These are phyloP conservation scores for Turdus rufiventris DNA, from an alignment of 2,113 vertebrate species.

Conservation along the genomic window DNA sequence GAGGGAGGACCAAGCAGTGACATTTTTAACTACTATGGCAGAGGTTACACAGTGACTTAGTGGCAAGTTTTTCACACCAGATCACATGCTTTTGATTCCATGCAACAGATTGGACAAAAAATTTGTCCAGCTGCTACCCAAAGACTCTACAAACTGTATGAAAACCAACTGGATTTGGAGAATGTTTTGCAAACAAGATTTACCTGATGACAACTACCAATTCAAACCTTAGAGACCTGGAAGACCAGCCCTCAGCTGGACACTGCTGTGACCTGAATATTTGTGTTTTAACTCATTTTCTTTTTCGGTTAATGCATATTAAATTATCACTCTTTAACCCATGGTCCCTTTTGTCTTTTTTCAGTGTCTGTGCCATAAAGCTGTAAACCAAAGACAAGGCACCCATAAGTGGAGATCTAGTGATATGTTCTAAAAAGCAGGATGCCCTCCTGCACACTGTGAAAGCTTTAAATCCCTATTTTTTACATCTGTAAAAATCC, in stretches of 20 bases:
- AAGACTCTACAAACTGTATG: not conserved
- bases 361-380: not conserved
- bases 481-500: not conserved
- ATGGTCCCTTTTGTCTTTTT: not conserved
- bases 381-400: not conserved
- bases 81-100: not conserved
- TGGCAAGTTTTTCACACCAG: not conserved
- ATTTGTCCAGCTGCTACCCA: not conserved
- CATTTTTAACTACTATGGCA: not conserved
- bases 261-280: not conserved
- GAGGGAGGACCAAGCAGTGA: too few species aligned
- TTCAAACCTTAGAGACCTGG: not conserved
- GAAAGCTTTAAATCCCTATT: not conserved
- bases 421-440: rapidly evolving
- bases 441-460: not conserved
- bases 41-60: not conserved
- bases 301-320: not conserved
- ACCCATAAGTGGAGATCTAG: not conserved
- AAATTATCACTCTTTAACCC: not conserved
- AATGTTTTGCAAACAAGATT: not conserved
- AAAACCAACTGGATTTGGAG: not conserved
- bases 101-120: not conserved
- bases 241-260: not conserved
- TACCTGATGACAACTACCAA: not conserved
- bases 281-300: not conserved